Base-by-base conservation (phyloP, 1,140 invertebrate genomes). In the Samia ricini region DNA sequence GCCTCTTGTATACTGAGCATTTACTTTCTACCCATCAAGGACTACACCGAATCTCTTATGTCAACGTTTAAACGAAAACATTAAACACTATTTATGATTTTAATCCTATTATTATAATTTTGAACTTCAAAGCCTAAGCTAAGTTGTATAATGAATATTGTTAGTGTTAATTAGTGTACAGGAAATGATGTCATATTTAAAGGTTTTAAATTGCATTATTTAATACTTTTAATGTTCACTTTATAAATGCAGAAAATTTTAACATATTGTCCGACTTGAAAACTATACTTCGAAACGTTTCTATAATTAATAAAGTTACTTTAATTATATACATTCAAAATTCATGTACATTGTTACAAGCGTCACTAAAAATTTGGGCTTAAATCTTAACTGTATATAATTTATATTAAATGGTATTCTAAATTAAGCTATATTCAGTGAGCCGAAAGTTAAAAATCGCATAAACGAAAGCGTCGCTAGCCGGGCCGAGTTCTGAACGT, bases 21-120 rank as follows among this genome's bases (percentile, higher is more conserved):
- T 89, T 89, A 89, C 86, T 89, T 87, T 89, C 83, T 85, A 85
- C 76, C 75, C 77, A 85, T 83, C 81, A 85, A 87, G 85, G 83
- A 87, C 80, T 74, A 77, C 81, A 77, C 75, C 72, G 69, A 66
- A 42, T 23, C 15, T 21, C 12, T 24, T 42, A 69, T 56, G 54
- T 48, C 59, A 61, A 61, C 59, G 50, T 67, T 57, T 57, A 66
- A 56, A 10, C n/a, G 18, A 57, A 23, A 18, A 42, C n/a, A 57
- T n/a, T 7, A 19, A 36, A 57, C 26, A 1, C 26, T 36, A 42
- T 12, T 15, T 42, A 12, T 42, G 1, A 1, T 15, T 15, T 42
- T 15, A 3, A 15, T 4, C 1, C 33, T 42, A 42, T 15, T 12
- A 42, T 15, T 42, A 4, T 42, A 15, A 42, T 12, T 15, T 5